These are phyloP conservation scores for Contarinia nasturtii DNA, from an alignment of 1,140 invertebrate species.

Conservation along the genomic window DNA sequence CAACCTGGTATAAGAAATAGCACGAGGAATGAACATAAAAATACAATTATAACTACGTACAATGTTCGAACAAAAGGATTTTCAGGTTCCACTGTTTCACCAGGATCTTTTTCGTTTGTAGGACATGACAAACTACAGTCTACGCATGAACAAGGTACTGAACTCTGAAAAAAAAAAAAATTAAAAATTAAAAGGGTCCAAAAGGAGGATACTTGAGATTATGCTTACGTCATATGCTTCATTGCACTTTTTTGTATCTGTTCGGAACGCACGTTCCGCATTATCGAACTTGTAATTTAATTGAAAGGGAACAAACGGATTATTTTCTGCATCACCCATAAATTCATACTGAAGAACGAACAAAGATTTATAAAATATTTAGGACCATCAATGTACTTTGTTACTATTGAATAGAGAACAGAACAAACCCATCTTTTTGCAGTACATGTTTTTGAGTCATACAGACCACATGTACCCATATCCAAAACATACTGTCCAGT, in stretches of 20 bases:
- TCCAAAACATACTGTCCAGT: conserved; percentile 47
- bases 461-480: conserved; percentile 49
- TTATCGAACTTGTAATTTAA: conserved; percentile 35
- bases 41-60: background rate
- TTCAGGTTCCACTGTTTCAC: conserved; percentile 3
- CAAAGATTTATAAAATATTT: background rate
- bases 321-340: conserved; percentile 31
- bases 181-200: conserved; percentile 5
- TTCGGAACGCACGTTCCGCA: conserved; percentile 27
- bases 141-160: conserved; percentile 51
- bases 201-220: background rate
- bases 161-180: conserved; percentile 6
- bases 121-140: conserved; percentile 52
- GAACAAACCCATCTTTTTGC: conserved; percentile 27
- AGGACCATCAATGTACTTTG: too few relatives aligned
- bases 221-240: conserved; percentile 29
- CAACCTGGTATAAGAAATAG: background rate
- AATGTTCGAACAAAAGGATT: background rate
- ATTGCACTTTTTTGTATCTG: conserved; percentile 31
- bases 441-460: conserved; percentile 34
- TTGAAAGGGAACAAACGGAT: conserved; percentile 40
- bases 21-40: background rate
- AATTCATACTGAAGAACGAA: conserved; percentile 33
- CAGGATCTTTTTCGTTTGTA: conserved; percentile 25
- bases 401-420: too few relatives aligned